A percentile compares a stretch with the other conserved stretches of the same genome.
Conservation (phyloP, 1,140 invertebrate species). For the Ganaspis sp. region DNA sequence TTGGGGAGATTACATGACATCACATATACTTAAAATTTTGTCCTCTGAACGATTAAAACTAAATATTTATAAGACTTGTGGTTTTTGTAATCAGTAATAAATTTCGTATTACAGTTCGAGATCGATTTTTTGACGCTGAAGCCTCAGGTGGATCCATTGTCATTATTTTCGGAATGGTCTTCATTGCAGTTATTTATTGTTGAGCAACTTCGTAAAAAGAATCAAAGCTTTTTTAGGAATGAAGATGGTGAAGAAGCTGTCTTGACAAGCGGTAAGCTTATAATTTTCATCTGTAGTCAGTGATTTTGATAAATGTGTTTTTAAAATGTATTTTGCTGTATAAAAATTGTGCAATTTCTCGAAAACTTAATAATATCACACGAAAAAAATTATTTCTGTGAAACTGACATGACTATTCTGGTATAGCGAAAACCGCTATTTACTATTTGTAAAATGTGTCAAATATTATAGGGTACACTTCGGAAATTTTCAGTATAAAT, state of each 20-base stretch:
- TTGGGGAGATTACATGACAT: too few species aligned
- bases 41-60: background rate
- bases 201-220: background rate
- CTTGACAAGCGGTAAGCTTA: background rate
- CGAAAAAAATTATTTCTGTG: too few species aligned
- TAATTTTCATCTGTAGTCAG: background rate
- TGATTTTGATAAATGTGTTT: background rate
- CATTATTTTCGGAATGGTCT: background rate
- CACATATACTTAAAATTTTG: too few species aligned
- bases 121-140: background rate
- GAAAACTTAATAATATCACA: too few species aligned
- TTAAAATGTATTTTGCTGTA: background rate
- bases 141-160: background rate
- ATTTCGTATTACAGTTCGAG: background rate
- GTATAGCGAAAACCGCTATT: too few species aligned
- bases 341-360: too few species aligned
- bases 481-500: too few species aligned
- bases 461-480: too few species aligned
- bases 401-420: too few species aligned
- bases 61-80: background rate
- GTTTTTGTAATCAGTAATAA: background rate
- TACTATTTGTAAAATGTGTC: too few species aligned
- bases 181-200: background rate
- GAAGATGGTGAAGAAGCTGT: background rate
- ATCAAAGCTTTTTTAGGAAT: background rate